A percentile compares a stretch with the other conserved stretches of the same genome.
These are phyloP conservation scores for Micromesistius poutassou DNA, from an alignment of 2,797 vertebrate genomes.

Conservation along the genomic window DNA sequence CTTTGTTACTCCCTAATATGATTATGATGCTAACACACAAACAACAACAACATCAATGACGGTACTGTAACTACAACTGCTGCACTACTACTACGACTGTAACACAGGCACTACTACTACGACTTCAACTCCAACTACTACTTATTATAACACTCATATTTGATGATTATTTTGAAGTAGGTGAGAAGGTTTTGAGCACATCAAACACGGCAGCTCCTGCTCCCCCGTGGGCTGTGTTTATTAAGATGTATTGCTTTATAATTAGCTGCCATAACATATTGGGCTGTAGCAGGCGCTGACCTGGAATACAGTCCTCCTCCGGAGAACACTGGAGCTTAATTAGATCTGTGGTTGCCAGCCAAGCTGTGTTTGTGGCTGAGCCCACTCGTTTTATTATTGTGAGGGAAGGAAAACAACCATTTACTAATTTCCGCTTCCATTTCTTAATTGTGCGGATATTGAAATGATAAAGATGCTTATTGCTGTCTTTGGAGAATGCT, in stretches of 20 bases:
- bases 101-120: background rate
- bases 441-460: constrained; percentile 13
- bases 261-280: constrained; percentile 49
- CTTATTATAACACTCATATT: background rate
- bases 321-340: constrained; percentile 28
- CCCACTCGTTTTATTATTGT: constrained; percentile 5
- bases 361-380: constrained; percentile 29
- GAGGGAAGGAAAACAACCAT: constrained; percentile 14
- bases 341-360: constrained; percentile 31
- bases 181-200: background rate
- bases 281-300: constrained; percentile 47
- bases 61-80: background rate
- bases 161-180: background rate
- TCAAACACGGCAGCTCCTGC: background rate
- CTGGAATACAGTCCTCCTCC: constrained; percentile 55
- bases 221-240: constrained; percentile 2
- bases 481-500: background rate
- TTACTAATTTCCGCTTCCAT: background rate
- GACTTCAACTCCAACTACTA: background rate
- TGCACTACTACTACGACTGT: background rate
- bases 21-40: background rate
- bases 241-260: constrained; percentile 28
- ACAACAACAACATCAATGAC: background rate
- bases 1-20: background rate
- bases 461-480: background rate